Evolutionary conservation across 2,113 vertebrate species (phyloP).

Genomic region (Verasper variegatus): DNA sequence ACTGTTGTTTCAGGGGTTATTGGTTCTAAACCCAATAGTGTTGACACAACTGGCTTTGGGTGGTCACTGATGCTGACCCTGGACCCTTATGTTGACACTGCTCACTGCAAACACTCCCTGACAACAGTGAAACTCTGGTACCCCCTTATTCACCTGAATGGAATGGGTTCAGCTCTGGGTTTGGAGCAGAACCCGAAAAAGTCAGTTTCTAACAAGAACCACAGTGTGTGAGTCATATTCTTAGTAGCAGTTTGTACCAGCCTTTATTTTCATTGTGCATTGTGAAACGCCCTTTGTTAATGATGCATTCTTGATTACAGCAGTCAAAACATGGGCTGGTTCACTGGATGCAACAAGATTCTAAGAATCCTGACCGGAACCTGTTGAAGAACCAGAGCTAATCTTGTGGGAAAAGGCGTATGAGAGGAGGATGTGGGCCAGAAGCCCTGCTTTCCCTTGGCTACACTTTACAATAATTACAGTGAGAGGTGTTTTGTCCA

Average conservation of each 20-base stretch:
- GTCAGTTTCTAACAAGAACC: background rate
- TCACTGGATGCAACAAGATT: too few species aligned
- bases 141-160: background rate
- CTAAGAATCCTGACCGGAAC: background rate
- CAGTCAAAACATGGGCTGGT: too few species aligned
- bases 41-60: slow-evolving; percentile 44
- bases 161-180: background rate
- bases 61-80: background rate
- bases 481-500: background rate
- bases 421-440: slow-evolving; percentile 19
- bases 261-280: too few species aligned
- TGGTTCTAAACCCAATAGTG: slow-evolving; percentile 27
- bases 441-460: slow-evolving; percentile 1
- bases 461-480: slow-evolving; percentile 9
- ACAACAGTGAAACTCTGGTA: background rate
- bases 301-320: too few species aligned
- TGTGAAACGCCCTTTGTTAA: too few species aligned
- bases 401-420: background rate
- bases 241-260: too few species aligned
- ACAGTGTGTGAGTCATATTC: too few species aligned
- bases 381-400: background rate
- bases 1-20: slow-evolving; percentile 38
- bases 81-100: slow-evolving; percentile 16
- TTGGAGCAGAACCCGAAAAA: background rate
- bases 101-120: background rate